These are phyloP conservation scores for Acrobasis suavella DNA, from an alignment of 2,888 invertebrate genomes.

Conservation along the genomic window DNA sequence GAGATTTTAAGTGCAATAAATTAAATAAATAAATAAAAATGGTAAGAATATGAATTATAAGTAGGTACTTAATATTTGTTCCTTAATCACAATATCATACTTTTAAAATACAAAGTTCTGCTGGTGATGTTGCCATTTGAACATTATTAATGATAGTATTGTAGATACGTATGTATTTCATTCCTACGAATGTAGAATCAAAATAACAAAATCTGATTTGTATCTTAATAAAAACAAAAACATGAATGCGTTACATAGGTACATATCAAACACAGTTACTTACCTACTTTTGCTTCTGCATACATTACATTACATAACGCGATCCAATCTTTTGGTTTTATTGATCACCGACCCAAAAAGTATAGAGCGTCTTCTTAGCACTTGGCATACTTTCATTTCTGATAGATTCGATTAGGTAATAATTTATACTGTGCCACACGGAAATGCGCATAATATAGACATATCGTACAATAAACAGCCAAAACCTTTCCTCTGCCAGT, in stretches of 20 bases:
- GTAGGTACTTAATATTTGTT: too few species aligned
- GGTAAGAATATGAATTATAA: too few species aligned
- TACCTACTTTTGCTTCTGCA: background rate
- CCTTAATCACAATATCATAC: too few species aligned
- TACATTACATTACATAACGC: constrained; percentile 5
- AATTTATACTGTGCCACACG: background rate
- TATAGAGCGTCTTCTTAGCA: background rate
- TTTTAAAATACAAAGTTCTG: too few species aligned
- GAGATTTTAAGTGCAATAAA: too few species aligned
- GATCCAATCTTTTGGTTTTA: background rate
- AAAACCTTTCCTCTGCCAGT: too few species aligned
- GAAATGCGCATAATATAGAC: background rate
- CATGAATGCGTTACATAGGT: background rate
- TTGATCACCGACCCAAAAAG: background rate
- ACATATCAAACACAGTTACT: background rate
- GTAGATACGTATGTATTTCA: too few species aligned
- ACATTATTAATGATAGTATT: too few species aligned
- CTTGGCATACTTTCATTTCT: constrained; percentile 18
- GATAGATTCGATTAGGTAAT: constrained; percentile 6
- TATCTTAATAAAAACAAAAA: background rate
- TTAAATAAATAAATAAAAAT: too few species aligned
- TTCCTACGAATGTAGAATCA: too few species aligned
- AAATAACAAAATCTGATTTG: background rate
- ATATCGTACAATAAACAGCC: too few species aligned
- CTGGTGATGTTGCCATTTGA: too few species aligned